Conservation (phyloP, 2,888 invertebrate species). For the Oligia strigilis region DNA sequence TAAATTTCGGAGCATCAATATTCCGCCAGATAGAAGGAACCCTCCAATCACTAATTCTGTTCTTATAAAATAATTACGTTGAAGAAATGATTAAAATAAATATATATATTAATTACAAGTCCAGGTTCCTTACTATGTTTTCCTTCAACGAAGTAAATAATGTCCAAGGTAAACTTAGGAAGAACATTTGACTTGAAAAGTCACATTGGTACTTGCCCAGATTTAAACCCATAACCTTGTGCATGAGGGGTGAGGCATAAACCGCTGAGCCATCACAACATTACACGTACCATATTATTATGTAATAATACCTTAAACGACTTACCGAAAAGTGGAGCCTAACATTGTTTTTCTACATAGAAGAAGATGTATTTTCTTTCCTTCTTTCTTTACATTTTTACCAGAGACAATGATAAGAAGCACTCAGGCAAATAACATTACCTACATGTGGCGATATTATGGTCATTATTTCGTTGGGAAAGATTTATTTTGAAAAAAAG, state of each 20-base stretch:
- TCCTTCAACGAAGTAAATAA: neutral
- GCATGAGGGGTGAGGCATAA: neutral
- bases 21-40: too few relatives aligned
- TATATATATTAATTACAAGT: neutral
- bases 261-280: neutral
- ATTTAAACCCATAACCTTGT: neutral
- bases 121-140: neutral
- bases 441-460: neutral
- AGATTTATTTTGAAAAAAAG: neutral
- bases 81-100: too few relatives aligned
- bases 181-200: neutral
- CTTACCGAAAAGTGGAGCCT: neutral
- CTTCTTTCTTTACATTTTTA: neutral
- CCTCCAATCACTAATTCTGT: too few relatives aligned
- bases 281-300: neutral
- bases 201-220: neutral
- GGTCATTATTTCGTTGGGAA: neutral
- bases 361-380: too few relatives aligned
- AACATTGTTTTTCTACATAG: neutral
- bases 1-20: too few relatives aligned
- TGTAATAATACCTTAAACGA: neutral
- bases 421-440: constrained; percentile 13
- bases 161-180: neutral
- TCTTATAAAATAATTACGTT: too few relatives aligned
- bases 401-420: neutral